These are phyloP conservation scores for Cromileptes altivelis DNA, from an alignment of 2,113 vertebrate genomes.

Conservation along the genomic window DNA sequence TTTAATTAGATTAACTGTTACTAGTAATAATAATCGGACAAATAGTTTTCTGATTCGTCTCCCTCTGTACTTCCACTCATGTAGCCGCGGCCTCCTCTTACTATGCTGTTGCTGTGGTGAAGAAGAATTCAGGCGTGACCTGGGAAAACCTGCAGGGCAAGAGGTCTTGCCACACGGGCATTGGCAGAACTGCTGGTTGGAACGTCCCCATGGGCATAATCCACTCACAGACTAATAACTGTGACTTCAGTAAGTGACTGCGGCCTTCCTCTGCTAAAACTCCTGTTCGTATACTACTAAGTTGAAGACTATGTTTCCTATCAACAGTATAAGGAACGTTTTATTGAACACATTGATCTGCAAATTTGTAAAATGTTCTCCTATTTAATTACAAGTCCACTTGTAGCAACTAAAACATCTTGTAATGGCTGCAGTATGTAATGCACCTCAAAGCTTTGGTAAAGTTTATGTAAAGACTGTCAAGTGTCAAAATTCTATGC, in stretches of 20 bases:
- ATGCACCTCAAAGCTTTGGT: background rate
- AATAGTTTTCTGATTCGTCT: background rate
- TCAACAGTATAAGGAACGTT: background rate
- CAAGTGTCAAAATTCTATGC: background rate
- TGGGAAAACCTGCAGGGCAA: constrained; percentile 87
- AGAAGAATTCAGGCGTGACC: constrained; percentile 76
- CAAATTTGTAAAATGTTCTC: background rate
- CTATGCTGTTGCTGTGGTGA: constrained; percentile 90
- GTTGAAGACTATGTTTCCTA: background rate
- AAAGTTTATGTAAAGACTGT: no score
- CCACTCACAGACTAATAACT: constrained; percentile 74
- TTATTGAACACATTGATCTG: background rate
- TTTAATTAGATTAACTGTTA: background rate
- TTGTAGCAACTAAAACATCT: background rate
- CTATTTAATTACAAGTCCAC: background rate
- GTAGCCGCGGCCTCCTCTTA: constrained; percentile 69
- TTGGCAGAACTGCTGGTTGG: constrained; percentile 91
- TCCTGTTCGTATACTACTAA: background rate
- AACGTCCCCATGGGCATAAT: constrained; percentile 89
- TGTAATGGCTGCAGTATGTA: background rate
- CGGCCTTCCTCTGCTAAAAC: background rate
- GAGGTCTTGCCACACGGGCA: constrained; percentile 90
- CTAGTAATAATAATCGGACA: background rate
- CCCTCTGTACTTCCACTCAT: background rate
- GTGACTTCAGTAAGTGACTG: constrained; percentile 87